Evolutionary conservation across 2,113 vertebrate genomes (phyloP), one percentile per base, ranked within the genome.

Genomic region (Anas platyrhynchos): DNA sequence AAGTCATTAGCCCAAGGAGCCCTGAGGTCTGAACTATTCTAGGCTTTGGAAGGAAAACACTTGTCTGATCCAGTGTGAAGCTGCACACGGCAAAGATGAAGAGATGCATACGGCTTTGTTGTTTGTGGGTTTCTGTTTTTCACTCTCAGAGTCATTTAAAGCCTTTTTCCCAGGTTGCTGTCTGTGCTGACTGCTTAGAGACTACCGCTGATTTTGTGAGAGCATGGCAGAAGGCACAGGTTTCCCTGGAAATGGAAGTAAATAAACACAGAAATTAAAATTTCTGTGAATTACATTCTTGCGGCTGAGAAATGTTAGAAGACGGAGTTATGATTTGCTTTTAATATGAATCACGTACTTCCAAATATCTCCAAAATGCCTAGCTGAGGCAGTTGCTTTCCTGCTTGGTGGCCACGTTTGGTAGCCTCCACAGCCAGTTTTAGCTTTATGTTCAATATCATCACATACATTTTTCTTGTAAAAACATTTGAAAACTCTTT

Each of bases 221-320:
- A 38, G 27, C 2, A 16, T 0, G 9, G 44, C 65, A 75, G 76
- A 59, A 88, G 56, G 61, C 55, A 32, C 27, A 2, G 2, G 36
- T 38, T 46, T 73, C 67, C 48, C 16, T 68, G 44, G 71, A 75
- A 82, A 61, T 5, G 29, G 20, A 36, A 78, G n/a, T 69, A 43
- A 69, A 88, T 22, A 78, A 75, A 69, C 59, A 66, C 18, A 4
- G 31, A 58, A 58, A 61, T 34, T 50, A 44, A 63, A 44, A 43
- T 38, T 63, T 27, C 63, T 29, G n/a, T 66, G 72, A 38, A 3
- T 17, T 3, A 6, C 48, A 80, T 52, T 34, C 27, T 76, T 91
- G 52, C 48, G 74, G 36, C 77, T 75, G 48, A 82, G 77, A 54
- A 87, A 61, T 91, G 48, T 50, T 76, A 79, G 56, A 52, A 89